phyloP scores from a whole-genome alignment of 1,140 invertebrate genomes.

The Hylaeus volcanicus region DNA sequence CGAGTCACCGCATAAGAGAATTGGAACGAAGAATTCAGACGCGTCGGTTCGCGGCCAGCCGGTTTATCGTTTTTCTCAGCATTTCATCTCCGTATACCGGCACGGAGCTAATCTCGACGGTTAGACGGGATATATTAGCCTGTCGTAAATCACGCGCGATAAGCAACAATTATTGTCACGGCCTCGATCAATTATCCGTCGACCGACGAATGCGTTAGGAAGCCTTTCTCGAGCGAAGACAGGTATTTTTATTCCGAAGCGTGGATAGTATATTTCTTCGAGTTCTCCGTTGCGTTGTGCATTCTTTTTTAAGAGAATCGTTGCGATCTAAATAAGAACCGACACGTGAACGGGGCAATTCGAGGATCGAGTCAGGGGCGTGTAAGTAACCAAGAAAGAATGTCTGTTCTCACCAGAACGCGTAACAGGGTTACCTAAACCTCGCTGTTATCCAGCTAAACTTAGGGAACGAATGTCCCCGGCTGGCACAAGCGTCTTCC shows the following conservation, averaged over 20 bases:
- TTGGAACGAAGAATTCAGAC: constrained; percentile 17
- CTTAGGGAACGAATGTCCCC: neutral
- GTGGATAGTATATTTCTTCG: too few species aligned
- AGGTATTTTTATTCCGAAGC: neutral
- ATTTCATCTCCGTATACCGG: constrained; percentile 2
- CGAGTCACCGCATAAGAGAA: constrained; percentile 29
- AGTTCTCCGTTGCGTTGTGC: too few species aligned
- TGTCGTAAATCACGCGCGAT: constrained; percentile 26
- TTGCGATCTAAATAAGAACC: too few species aligned
- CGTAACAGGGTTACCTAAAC: neutral
- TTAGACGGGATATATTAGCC: constrained; percentile 26
- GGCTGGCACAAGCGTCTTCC: neutral
- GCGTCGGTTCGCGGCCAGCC: neutral
- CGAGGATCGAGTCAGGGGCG: too few species aligned
- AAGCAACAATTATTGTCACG: constrained; percentile 23
- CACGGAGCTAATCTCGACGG: neutral
- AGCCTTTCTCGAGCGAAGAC: constrained; percentile 6
- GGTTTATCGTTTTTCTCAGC: constrained; percentile 9
- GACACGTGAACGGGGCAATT: too few species aligned
- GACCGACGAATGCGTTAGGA: neutral
- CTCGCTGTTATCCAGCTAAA: neutral
- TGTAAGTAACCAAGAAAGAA: neutral
- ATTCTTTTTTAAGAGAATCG: too few species aligned
- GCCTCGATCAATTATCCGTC: constrained; percentile 29
- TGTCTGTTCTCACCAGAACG: neutral